Conservation (phyloP, 2,888 invertebrate genomes). For the Catonia carolina region DNA sequence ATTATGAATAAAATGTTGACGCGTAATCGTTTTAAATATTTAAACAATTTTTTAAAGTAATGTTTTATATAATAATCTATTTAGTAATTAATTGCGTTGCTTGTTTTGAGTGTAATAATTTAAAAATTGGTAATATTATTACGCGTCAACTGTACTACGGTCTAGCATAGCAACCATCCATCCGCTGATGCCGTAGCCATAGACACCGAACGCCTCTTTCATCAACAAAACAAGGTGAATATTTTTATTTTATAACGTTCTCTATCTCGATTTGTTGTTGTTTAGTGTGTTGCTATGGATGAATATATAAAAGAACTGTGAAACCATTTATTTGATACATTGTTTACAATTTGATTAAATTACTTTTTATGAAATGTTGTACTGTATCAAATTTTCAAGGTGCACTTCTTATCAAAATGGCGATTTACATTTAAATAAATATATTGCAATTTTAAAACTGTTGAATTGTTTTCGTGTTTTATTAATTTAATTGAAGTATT, state of each 20-base stretch:
- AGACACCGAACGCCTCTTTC: slow-evolving; percentile 35
- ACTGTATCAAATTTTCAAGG: neutral
- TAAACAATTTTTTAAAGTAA: too few relatives aligned
- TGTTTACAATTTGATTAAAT: neutral
- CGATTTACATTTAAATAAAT: slow-evolving; percentile 1
- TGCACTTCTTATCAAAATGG: slow-evolving; percentile 18
- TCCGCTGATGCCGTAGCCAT: slow-evolving; percentile 37
- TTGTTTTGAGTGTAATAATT: too few relatives aligned
- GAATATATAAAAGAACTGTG: neutral
- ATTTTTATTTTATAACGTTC: slow-evolving; percentile 10
- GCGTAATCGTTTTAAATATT: too few relatives aligned
- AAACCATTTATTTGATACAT: neutral
- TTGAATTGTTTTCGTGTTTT: slow-evolving; percentile 2
- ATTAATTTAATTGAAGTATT: too few relatives aligned
- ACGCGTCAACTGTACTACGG: slow-evolving; percentile 18
- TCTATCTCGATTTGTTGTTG: neutral
- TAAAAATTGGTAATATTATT: slow-evolving; percentile 9
- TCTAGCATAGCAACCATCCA: slow-evolving; percentile 33
- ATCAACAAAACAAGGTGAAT: slow-evolving; percentile 33
- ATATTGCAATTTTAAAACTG: neutral
- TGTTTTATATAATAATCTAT: too few relatives aligned
- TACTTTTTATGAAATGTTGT: neutral
- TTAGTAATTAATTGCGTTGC: too few relatives aligned
- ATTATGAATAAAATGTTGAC: too few relatives aligned
- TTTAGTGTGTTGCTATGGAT: too few relatives aligned